Evolutionary conservation across 1,140 invertebrate genomes (phyloP).

Genomic region (Aphaenogaster ashmeadi): DNA sequence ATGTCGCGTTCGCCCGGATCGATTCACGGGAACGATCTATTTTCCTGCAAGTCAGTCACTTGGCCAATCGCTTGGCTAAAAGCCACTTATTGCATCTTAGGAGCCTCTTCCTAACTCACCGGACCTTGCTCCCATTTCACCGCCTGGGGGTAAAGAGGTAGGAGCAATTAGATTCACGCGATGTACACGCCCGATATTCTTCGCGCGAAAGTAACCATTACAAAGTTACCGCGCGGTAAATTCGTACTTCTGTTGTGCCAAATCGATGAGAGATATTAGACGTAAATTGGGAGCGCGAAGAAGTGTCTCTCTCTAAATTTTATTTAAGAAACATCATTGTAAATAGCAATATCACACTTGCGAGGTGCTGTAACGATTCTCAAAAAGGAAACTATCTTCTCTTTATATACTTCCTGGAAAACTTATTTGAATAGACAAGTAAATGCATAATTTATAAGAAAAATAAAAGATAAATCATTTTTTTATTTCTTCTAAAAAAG

Average conservation of each 20-base stretch:
- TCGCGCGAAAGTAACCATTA: constrained; percentile 75
- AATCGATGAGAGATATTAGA: not conserved
- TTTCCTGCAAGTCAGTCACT: constrained; percentile 84
- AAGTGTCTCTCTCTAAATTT: not conserved
- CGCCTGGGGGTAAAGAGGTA: constrained; percentile 80
- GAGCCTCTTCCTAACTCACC: constrained; percentile 86
- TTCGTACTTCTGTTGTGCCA: too few species aligned
- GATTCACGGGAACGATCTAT: constrained; percentile 79
- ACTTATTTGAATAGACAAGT: not conserved
- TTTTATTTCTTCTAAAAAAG: not conserved
- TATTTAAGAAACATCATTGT: not conserved
- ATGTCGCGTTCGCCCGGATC: constrained; percentile 20
- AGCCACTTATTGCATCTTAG: constrained; percentile 86
- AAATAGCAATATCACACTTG: not conserved
- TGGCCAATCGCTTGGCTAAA: constrained; percentile 83
- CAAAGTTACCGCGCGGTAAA: too few species aligned
- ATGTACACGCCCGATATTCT: constrained; percentile 65
- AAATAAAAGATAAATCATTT: not conserved
- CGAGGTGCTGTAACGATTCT: not conserved
- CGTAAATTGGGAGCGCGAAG: not conserved
- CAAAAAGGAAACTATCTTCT: not conserved
- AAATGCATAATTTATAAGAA: not conserved
- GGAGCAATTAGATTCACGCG: constrained; percentile 83
- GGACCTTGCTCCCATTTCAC: constrained; percentile 87
- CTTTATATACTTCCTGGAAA: not conserved